These are phyloP conservation scores for Axea sp. DNA, from an alignment of 2,888 invertebrate species.

Conservation along the genomic window DNA sequence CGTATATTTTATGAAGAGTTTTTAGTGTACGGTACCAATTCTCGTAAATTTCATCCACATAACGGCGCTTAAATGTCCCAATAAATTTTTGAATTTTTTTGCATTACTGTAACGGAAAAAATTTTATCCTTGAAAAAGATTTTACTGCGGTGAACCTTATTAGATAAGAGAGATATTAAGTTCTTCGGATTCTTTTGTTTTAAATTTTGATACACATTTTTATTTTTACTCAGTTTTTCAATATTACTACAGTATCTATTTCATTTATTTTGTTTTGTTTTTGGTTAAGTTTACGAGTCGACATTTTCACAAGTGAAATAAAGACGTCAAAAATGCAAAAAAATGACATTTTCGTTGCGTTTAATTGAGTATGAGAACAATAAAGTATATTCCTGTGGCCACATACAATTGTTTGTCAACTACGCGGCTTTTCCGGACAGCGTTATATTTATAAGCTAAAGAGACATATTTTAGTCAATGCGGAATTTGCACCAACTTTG, in stretches of 20 bases:
- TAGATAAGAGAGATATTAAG: too few relatives aligned
- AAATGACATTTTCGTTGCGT: constrained; percentile 11
- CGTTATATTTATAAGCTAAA: constrained; percentile 27
- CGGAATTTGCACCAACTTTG: constrained; percentile 9
- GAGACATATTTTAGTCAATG: constrained; percentile 25
- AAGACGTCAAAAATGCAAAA: constrained; percentile 7
- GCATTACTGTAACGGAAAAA: constrained; percentile 1
- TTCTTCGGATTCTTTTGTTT: too few relatives aligned
- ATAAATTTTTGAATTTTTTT: constrained; percentile 39
- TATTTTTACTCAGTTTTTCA: too few relatives aligned
- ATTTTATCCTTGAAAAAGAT: constrained; percentile 8
- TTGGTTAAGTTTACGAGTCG: not conserved
- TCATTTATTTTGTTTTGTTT: too few relatives aligned
- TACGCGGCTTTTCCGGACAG: constrained; percentile 9
- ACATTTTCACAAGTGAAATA: constrained; percentile 23
- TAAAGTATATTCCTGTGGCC: constrained; percentile 39
- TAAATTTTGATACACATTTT: too few relatives aligned
- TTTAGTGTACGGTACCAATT: constrained; percentile 22
- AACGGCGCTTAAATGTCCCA: constrained; percentile 27
- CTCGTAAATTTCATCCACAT: constrained; percentile 36
- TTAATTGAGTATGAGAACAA: constrained; percentile 37
- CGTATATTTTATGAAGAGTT: constrained; percentile 50
- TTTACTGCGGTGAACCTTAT: too few relatives aligned
- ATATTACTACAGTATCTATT: too few relatives aligned
- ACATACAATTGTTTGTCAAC: constrained; percentile 48